Conservation (phyloP, 2,888 invertebrate species). For the Tanypteryx hageni region DNA sequence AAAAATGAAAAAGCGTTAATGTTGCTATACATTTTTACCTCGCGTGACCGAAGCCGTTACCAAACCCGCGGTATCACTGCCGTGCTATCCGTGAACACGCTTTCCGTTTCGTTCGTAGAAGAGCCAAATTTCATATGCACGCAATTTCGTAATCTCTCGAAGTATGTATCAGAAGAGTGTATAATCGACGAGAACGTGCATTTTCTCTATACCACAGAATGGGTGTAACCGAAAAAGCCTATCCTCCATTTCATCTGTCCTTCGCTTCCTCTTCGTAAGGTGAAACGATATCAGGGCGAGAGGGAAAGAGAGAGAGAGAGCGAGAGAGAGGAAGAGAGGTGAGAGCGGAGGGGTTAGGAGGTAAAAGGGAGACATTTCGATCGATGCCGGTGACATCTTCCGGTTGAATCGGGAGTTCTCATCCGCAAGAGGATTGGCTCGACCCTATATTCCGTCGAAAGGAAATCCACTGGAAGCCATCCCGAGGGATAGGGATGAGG, state of each 20-base stretch:
- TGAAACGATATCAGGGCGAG: constrained; percentile 24
- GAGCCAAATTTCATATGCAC: no score
- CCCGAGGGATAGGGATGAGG: neutral
- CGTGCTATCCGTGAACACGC: no score
- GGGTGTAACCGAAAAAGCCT: neutral
- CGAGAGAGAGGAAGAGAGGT: neutral
- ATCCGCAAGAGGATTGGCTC: constrained; percentile 49
- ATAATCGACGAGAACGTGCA: no score
- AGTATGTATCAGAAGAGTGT: no score
- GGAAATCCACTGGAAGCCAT: constrained; percentile 24
- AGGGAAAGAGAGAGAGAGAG: neutral
- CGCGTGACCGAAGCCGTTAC: no score
- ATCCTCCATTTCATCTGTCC: constrained; percentile 22
- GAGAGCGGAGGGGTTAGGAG: neutral
- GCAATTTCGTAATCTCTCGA: no score
- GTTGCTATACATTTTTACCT: no score
- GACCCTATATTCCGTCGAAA: constrained; percentile 8
- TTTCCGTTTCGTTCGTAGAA: no score
- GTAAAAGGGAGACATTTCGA: constrained; percentile 16
- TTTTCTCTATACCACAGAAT: neutral
- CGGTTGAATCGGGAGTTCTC: constrained; percentile 61
- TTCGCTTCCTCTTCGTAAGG: neutral
- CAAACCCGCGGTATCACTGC: no score
- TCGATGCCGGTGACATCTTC: constrained; percentile 57
- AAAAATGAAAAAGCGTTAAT: no score